Base-by-base conservation (phyloP, 1,140 invertebrate genomes). In the Caenorhabditis brenneri region DNA sequence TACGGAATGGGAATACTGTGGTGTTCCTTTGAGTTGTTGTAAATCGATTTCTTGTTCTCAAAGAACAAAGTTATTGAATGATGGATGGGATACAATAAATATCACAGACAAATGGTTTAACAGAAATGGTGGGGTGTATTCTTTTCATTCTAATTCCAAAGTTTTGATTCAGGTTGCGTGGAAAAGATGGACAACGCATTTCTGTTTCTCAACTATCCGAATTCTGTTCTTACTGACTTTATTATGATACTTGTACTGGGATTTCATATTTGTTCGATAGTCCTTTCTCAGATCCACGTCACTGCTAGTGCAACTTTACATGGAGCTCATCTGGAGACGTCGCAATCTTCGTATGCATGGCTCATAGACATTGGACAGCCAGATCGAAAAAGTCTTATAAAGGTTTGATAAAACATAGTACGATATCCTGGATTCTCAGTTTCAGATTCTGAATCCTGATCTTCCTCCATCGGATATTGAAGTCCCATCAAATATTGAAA, bases 1-100 rank as follows among this genome's bases (percentile, higher is more conserved):
- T 24, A 74, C 42, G 42, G 36, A 74, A 24, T 74, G 65, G 65
- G 65, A 74, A 42, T 74, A 74, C 22, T 74, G 65, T 24, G 33
- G 36, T 10, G 65, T 74, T 5, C 65, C 65, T 22, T 24, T 74
- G 15, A 74, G 65, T 24, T 74, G 65, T 36, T 74, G 65, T 42
- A 74, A 74, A 74, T 19, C 65, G 0, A 24, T 46, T 22, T 74
- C 36, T 4, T 74, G 65, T 12, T 74, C 65, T 24, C 65, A 74
- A 42, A 74, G 33, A 42, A n/a, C 24, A 22, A n/a, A 74, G 15
- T n/a, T 74, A n/a, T n/a, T 74, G 6, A 24, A 39, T 24, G 65
- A 74, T 27, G 65, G 65, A 74, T 74, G 65, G 65, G 65, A 74
- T 24, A 16, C 27, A 1, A 24, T 10, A 24, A 74, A 74, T 24